phyloP scores from a whole-genome alignment of 1,140 invertebrate genomes.

The Nomia melanderi region DNA sequence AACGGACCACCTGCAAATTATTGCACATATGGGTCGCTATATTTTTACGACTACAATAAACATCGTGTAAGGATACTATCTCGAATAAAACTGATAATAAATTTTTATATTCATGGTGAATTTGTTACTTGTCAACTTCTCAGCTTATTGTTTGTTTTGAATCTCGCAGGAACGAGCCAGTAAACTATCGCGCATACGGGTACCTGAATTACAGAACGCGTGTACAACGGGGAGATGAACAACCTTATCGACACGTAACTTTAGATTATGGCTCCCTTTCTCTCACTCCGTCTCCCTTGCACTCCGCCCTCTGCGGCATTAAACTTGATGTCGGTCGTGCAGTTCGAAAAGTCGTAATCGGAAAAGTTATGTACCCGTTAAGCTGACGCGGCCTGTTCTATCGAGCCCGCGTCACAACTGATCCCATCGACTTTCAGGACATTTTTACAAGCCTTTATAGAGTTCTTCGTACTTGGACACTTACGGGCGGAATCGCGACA shows the following conservation, averaged over 20 bases:
- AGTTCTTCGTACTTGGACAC: background rate
- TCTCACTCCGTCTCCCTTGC: no score
- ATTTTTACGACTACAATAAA: no score
- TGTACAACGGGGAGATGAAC: background rate
- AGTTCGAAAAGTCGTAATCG: slow-evolving; percentile 6
- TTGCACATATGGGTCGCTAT: no score
- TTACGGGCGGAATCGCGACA: background rate
- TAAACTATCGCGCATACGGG: background rate
- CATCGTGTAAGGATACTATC: no score
- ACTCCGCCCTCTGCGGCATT: background rate
- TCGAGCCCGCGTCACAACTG: background rate
- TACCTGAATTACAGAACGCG: background rate
- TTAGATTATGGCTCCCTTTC: background rate
- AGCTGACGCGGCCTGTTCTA: background rate
- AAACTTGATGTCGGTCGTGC: slow-evolving; percentile 1
- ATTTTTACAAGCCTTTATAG: background rate
- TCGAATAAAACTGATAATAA: no score
- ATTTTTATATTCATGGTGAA: no score
- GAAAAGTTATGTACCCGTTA: slow-evolving; percentile 4
- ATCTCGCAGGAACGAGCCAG: background rate
- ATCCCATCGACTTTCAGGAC: slow-evolving; percentile 1
- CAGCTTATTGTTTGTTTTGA: background rate
- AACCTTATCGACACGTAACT: slow-evolving; percentile 6
- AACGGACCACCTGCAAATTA: no score
- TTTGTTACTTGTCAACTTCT: background rate